phyloP scores from a whole-genome alignment of 2,113 vertebrate genomes.

The Cololabis saira region DNA sequence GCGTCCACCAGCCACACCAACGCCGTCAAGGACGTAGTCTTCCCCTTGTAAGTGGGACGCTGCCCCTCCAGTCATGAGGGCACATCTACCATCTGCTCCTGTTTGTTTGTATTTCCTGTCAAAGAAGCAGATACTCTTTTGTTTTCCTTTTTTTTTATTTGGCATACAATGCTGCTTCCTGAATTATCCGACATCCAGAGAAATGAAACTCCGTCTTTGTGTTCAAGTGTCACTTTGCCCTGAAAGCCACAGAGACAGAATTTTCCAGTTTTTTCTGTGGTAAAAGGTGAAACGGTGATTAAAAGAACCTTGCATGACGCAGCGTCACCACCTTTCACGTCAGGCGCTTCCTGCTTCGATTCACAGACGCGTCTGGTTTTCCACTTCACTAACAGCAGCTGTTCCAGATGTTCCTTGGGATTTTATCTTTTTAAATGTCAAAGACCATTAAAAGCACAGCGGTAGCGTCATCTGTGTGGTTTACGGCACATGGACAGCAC shows the following conservation, averaged over 20 bases:
- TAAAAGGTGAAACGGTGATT: not conserved
- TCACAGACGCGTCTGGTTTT: not conserved
- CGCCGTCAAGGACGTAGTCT: slow-evolving; percentile 81
- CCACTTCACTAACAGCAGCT: not conserved
- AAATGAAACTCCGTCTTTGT: too few species aligned
- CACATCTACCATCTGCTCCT: not conserved
- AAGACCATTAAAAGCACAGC: too few species aligned
- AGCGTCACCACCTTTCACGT: not conserved
- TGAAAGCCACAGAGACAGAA: too few species aligned
- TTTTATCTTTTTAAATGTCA: too few species aligned
- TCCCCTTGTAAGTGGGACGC: slow-evolving; percentile 83
- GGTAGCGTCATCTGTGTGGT: too few species aligned
- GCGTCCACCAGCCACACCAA: slow-evolving; percentile 83
- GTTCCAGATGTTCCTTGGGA: too few species aligned
- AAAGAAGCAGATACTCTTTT: not conserved
- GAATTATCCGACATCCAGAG: too few species aligned
- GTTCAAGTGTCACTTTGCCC: too few species aligned
- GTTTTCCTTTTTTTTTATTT: not conserved
- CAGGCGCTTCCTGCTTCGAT: not conserved
- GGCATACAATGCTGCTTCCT: not conserved
- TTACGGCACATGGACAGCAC: not conserved
- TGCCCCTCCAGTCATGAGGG: too few species aligned
- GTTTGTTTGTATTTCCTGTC: too few species aligned
- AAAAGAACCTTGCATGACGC: not conserved
- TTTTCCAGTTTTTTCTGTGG: not conserved